These are phyloP conservation scores for Mesorhabditis spiculigera DNA, from an alignment of 2,888 invertebrate genomes.

Conservation along the genomic window DNA sequence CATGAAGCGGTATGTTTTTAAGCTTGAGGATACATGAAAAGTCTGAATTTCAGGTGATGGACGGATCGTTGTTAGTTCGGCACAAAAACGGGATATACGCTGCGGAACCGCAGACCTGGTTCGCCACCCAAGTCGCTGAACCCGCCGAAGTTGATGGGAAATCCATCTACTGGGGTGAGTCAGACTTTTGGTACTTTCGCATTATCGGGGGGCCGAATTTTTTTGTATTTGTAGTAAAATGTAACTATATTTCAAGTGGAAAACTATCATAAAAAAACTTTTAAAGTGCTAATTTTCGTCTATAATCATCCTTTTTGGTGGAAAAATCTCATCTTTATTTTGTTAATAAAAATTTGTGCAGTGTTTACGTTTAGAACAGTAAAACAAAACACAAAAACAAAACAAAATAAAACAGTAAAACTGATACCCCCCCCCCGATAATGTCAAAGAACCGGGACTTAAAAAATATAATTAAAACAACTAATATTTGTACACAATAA, in stretches of 20 bases:
- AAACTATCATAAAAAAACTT: background rate
- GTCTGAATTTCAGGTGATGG: constrained; percentile 18
- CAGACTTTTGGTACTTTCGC: background rate
- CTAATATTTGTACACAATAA: background rate
- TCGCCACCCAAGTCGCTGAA: constrained; percentile 25
- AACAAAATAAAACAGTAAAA: too few species aligned
- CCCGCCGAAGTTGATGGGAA: constrained; percentile 11
- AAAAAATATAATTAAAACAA: background rate
- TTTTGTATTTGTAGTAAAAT: too few species aligned
- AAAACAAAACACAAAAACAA: too few species aligned
- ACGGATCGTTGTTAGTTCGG: constrained; percentile 25
- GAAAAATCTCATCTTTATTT: too few species aligned
- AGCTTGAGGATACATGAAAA: background rate
- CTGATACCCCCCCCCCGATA: constrained; percentile 7
- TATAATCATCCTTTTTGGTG: too few species aligned
- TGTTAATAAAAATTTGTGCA: too few species aligned
- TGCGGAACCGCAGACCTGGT: constrained; percentile 39
- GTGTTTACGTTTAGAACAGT: too few species aligned
- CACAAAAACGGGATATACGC: constrained; percentile 23
- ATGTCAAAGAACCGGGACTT: background rate
- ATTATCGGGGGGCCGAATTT: too few species aligned
- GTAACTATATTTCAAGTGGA: background rate
- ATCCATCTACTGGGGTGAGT: constrained; percentile 10
- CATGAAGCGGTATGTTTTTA: constrained; percentile 23
- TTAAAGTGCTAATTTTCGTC: background rate